Evolutionary conservation across 2,113 vertebrate species (phyloP).

Genomic region (Pollimyrus isidori): DNA sequence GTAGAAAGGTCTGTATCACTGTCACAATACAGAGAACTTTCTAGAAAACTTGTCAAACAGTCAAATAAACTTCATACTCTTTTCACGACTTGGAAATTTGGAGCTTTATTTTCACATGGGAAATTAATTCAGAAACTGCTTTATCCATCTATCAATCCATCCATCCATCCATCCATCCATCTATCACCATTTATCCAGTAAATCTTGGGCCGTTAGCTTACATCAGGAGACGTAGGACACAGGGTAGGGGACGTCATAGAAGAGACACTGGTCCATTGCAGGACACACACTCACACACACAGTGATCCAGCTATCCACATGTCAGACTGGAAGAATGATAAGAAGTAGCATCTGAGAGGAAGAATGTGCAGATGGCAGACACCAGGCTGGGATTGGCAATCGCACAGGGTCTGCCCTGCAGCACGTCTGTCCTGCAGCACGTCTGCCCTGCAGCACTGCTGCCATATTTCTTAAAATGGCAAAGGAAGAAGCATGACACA

Average conservation of each 20-base stretch:
- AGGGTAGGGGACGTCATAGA: neutral
- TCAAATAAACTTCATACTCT: neutral
- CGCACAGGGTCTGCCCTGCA: neutral
- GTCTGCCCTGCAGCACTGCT: neutral
- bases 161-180: neutral
- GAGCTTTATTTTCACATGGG: neutral
- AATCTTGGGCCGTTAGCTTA: neutral
- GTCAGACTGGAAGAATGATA: neutral
- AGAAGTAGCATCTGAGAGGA: neutral
- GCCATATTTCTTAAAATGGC: neutral
- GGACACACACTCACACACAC: neutral
- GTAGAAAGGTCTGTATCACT: neutral
- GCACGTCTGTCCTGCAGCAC: neutral
- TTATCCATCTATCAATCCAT: neutral
- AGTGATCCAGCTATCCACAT: neutral
- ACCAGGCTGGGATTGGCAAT: neutral
- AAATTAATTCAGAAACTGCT: neutral
- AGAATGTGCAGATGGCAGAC: neutral
- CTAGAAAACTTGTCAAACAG: neutral
- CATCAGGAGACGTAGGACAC: neutral
- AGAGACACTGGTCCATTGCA: neutral
- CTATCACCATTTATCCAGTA: neutral
- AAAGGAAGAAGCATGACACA: neutral
- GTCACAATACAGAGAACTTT: neutral
- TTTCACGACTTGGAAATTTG: neutral